Base-by-base conservation (phyloP, 2,888 invertebrate genomes). In the Frankliniella fusca region DNA sequence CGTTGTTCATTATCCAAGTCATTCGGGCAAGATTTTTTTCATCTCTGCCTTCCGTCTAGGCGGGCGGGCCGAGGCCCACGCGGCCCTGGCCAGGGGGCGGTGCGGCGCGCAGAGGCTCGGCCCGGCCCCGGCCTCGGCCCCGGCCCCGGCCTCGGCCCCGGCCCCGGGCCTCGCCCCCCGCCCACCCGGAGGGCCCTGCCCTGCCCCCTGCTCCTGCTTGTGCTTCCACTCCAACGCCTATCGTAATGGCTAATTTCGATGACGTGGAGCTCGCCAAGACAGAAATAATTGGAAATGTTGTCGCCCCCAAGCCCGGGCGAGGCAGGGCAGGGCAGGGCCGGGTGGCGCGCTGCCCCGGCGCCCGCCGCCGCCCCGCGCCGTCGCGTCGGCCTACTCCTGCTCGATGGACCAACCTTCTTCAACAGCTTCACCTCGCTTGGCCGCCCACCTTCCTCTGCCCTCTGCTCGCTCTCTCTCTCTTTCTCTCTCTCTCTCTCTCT, bases 191-290 rank as follows among this genome's bases (percentile, higher is more conserved):
- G 38, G n/a, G 3, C 15, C 54, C 50, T 50, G 50, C 50, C 15
- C 50, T 50, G 54, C 54, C 38, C 38, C 38, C 54, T 5, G 54
- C 54, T 54, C 18, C 54, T 54, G 61, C 61, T 18, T 76, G 23
- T 11, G 12, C 70, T 76, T 76, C 70, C 70, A 27, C 70, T 76
- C 70, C 70, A 76, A 76, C 70, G 70, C 70, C 70, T 76, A 76
- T 76, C 70, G 70, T 76, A 76, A 76, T 76, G 70, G 70, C 70
- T 76, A 76, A 76, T 76, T 76, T 76, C 70, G 70, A 76, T 76
- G 70, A 76, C 70, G 70, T 27, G 27, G 70, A 12, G 12, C 70
- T 76, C 70, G 27, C 70, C 70, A 27, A 27, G 70, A 76, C 70
- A 76, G 70, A 76, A 76, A 76, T 76, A 76, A 76, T 76, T 76